phyloP scores from a whole-genome alignment of 2,888 invertebrate genomes.

The Drosophila flavopinicola region DNA sequence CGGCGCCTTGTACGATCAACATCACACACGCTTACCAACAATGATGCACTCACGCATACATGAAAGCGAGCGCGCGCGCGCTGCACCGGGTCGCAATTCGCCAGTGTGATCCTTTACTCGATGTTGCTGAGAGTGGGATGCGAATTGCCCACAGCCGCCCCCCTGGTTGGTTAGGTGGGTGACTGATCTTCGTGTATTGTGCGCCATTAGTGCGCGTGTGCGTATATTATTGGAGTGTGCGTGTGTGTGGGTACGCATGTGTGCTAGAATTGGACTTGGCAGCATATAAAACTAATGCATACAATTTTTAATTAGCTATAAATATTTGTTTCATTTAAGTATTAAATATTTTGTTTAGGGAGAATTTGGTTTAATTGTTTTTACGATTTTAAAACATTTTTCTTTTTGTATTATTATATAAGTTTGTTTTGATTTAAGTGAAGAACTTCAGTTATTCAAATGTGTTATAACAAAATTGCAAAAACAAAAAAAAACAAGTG shows the following conservation, averaged over 20 bases:
- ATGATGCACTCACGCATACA: constrained; percentile 11
- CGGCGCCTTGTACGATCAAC: constrained; percentile 14
- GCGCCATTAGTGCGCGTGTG: constrained; percentile 21
- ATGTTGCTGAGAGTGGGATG: constrained; percentile 45
- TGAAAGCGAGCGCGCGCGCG: constrained; percentile 5
- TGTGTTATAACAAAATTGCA: not conserved
- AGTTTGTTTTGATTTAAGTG: not conserved
- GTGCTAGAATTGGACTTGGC: constrained; percentile 27
- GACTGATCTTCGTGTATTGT: constrained; percentile 42
- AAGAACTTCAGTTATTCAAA: not conserved
- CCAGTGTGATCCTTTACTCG: constrained; percentile 59
- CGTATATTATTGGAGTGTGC: constrained; percentile 1
- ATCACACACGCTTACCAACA: constrained; percentile 4
- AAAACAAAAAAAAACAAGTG: not conserved
- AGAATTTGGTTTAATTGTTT: constrained; percentile 39
- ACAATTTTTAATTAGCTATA: constrained; percentile 28
- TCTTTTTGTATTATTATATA: not conserved
- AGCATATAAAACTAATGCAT: constrained; percentile 42
- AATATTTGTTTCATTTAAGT: constrained; percentile 34
- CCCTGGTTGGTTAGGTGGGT: constrained; percentile 50
- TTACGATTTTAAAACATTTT: constrained; percentile 38
- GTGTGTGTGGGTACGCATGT: not conserved
- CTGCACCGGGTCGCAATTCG: constrained; percentile 34
- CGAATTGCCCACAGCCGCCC: constrained; percentile 30
- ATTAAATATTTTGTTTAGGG: constrained; percentile 28